Evolutionary conservation across 1,140 invertebrate genomes (phyloP).

Genomic region (Ceratosolen fusciceps): DNA sequence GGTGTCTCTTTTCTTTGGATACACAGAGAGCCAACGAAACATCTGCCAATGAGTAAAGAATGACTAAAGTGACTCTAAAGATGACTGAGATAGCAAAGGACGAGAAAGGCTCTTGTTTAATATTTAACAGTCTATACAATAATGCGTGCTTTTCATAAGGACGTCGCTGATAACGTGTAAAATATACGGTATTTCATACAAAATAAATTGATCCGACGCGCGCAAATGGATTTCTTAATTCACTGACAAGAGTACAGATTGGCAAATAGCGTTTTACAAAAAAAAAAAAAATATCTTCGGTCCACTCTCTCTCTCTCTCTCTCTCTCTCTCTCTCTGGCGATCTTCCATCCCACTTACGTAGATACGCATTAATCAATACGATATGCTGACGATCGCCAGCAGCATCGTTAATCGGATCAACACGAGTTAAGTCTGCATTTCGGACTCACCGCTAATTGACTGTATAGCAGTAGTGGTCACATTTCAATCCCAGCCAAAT

Average conservation of each 20-base stretch:
- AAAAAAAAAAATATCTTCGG: too few species aligned
- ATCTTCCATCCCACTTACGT: neutral
- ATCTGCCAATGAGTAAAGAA: slow-evolving; percentile 6
- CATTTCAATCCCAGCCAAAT: neutral
- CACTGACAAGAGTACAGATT: too few species aligned
- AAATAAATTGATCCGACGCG: too few species aligned
- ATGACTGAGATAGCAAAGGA: too few species aligned
- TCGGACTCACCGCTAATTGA: neutral
- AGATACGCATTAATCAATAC: neutral
- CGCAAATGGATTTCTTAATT: too few species aligned
- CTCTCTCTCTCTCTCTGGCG: neutral
- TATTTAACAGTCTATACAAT: too few species aligned
- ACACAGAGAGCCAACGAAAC: neutral
- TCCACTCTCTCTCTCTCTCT: neutral
- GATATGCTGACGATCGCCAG: neutral
- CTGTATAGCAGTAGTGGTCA: neutral
- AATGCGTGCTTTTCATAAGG: too few species aligned
- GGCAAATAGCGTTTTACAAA: too few species aligned
- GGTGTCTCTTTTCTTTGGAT: neutral
- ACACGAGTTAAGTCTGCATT: neutral
- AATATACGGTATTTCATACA: too few species aligned
- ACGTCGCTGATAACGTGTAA: too few species aligned
- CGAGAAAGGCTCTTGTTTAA: neutral
- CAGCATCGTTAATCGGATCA: too few species aligned
- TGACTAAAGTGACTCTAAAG: too few species aligned